Conservation (phyloP, 2,888 invertebrate genomes). For the Limnephilus auricula region DNA sequence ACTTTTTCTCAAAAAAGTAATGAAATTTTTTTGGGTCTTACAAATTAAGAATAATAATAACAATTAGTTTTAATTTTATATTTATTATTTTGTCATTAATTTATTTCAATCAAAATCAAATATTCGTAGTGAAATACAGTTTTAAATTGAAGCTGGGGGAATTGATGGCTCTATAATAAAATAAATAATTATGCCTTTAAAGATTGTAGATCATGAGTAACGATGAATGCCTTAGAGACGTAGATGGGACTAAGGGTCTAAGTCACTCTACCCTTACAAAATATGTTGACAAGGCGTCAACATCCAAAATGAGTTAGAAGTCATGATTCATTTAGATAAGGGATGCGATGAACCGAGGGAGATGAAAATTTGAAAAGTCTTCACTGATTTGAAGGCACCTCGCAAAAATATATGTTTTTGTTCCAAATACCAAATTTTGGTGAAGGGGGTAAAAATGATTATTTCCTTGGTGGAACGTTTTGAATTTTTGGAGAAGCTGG, state of each 20-base stretch:
- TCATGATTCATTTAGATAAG: conserved; percentile 47
- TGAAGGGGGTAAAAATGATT: background rate
- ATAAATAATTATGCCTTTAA: background rate
- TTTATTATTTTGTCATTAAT: too few relatives aligned
- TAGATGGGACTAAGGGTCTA: conserved; percentile 12
- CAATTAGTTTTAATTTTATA: too few relatives aligned
- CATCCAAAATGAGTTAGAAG: conserved; percentile 51
- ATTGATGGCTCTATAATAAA: too few relatives aligned
- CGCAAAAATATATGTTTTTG: background rate
- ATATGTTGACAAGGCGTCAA: conserved; percentile 51
- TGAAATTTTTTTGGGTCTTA: too few relatives aligned
- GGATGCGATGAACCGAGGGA: background rate
- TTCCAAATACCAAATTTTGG: background rate
- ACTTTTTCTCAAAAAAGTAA: too few relatives aligned
- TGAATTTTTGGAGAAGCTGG: background rate
- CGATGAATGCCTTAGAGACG: background rate
- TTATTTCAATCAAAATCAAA: too few relatives aligned
- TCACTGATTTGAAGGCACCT: background rate
- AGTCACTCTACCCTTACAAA: conserved; percentile 46
- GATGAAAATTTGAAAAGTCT: background rate
- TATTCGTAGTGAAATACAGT: too few relatives aligned
- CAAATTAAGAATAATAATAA: too few relatives aligned
- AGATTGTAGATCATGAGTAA: background rate
- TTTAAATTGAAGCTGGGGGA: too few relatives aligned
- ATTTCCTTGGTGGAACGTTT: background rate